Conservation (phyloP, 2,113 vertebrate species). For the Spermophilus dauricus region DNA sequence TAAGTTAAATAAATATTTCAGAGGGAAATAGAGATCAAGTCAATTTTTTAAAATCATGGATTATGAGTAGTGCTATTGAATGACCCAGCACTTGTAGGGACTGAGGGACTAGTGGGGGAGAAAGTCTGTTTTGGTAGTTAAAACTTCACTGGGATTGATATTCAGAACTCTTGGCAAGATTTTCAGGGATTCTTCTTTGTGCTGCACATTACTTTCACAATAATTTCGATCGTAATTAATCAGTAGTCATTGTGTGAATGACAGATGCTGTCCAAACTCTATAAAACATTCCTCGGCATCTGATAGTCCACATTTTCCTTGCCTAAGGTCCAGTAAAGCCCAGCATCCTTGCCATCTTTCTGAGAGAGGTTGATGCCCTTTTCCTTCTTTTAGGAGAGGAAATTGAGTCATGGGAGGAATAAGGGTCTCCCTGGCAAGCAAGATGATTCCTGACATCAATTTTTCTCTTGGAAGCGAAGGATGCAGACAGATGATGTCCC, state of each 20-base stretch:
- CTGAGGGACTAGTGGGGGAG: neutral
- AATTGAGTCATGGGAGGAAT: neutral
- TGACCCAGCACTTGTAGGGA: neutral
- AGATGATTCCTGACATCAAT: neutral
- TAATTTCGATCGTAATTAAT: slow-evolving; percentile 39
- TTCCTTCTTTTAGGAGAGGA: neutral
- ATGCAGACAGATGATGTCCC: neutral
- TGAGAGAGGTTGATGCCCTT: neutral
- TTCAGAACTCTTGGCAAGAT: slow-evolving; percentile 1
- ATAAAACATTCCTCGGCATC: neutral
- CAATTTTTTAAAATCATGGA: neutral
- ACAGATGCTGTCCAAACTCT: neutral
- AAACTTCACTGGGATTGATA: neutral
- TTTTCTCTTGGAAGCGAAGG: neutral
- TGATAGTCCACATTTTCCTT: neutral
- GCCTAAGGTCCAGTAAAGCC: neutral
- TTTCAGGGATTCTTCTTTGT: neutral
- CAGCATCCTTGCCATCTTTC: neutral
- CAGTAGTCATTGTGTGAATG: slow-evolving; percentile 24
- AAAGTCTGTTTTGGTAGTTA: neutral
- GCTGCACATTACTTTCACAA: neutral
- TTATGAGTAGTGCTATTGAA: neutral
- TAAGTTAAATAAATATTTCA: slow-evolving; percentile 36
- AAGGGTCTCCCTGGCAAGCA: neutral
- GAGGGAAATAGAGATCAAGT: neutral